Conservation (phyloP, 2,888 invertebrate genomes). For the Plebejus melissa region DNA sequence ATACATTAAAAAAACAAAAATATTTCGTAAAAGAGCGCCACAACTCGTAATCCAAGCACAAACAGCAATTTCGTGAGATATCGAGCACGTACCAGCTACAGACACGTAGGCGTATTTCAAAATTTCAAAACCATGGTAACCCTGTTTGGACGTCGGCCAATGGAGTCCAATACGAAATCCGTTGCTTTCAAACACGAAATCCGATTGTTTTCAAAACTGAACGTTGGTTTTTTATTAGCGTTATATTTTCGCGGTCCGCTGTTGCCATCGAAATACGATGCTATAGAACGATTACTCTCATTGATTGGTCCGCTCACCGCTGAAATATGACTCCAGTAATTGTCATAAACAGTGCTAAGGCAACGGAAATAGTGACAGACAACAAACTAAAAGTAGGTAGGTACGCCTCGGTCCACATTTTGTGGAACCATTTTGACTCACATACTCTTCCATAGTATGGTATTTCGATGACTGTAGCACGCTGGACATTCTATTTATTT, state of each 20-base stretch:
- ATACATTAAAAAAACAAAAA: not conserved
- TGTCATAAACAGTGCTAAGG: no score
- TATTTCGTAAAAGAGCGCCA: constrained; percentile 2
- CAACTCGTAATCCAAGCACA: not conserved
- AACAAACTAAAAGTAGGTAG: no score
- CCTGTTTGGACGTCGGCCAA: constrained; percentile 9
- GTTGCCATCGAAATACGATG: no score
- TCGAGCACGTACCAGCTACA: not conserved
- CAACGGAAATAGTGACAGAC: no score
- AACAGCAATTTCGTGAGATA: not conserved
- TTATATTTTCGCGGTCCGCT: constrained; percentile 30
- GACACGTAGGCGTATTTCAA: constrained; percentile 6
- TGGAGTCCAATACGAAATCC: constrained; percentile 19
- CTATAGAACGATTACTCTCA: no score
- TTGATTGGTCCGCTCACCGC: no score
- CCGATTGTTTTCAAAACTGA: constrained; percentile 26
- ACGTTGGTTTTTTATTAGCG: constrained; percentile 29
- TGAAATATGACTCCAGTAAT: no score
- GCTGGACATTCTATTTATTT: not conserved
- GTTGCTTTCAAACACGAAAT: constrained; percentile 26
- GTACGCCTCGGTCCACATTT: no score
- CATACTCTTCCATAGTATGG: no score
- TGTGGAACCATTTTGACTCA: no score
- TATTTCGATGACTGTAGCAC: not conserved
- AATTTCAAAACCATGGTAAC: constrained; percentile 23